Evolutionary conservation across 2,888 invertebrate species (phyloP), one percentile per base, ranked within the genome.

Genomic region (Macaria liturata): DNA sequence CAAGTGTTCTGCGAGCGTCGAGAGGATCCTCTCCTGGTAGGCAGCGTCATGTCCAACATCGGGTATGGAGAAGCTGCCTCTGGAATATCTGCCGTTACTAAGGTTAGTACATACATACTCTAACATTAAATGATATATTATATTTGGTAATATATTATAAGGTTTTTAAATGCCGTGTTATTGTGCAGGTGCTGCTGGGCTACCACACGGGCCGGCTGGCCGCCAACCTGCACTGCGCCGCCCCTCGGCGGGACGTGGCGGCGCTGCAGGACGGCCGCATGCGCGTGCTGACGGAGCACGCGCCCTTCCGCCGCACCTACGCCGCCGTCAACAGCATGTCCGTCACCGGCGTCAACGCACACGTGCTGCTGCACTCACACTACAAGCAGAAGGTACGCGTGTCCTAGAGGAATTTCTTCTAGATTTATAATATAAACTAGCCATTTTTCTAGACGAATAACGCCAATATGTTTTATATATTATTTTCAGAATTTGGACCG

Each of bases 131-230:
- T 3, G 9, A 47, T 45, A 5, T 45, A 8, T 3, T 45, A 37
- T 30, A 20, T 8, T 39, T 39, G 39, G n/a, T n/a, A n/a, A n/a
- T n/a, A n/a, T n/a, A n/a, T n/a, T n/a, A n/a, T n/a, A n/a, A n/a
- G 5, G 39, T 39, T 39, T 8, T 3, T 39, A 39, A 5, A 39
- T 39, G 8, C 8, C 8, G 5, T 39, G 8, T 3, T 2, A 5
- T 39, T 39, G 43, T 52, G 69, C 93, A 83, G 83, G 72, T 83
- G 0, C 58, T 82, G 9, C 86, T 96, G 46, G 93, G 94, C 0
- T 95, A 95, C 88, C 94, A 95, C 74, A 88, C 88, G 40, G 94
- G 94, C 1, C 68, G 86, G 6, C 91, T 96, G 54, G 95, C 96
- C 0, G 94, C 94, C 0, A 97, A 96, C 78, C 86, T 96, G 32